Conservation (phyloP, 2,113 vertebrate species). For the Enhydra lutris region DNA sequence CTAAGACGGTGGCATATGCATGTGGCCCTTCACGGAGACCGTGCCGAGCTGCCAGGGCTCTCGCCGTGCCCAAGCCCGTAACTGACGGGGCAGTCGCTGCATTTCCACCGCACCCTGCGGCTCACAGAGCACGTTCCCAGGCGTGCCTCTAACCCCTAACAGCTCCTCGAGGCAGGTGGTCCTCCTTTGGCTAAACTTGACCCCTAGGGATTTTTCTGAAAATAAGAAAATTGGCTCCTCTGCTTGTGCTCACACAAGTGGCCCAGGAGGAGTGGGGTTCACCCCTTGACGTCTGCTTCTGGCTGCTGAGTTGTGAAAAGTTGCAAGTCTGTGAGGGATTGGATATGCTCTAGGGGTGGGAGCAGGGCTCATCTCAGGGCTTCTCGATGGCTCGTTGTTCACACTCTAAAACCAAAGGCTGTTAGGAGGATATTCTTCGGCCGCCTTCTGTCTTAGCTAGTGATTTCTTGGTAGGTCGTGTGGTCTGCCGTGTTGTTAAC, state of each 20-base stretch:
- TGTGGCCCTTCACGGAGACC: not conserved
- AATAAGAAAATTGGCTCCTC: not conserved
- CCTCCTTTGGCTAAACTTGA: not conserved
- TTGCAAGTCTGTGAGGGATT: too few species aligned
- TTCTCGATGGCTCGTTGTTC: not conserved
- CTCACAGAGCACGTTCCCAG: not conserved
- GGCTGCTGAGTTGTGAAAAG: not conserved
- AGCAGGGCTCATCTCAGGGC: not conserved
- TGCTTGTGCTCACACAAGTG: not conserved
- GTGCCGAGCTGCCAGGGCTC: not conserved
- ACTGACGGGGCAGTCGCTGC: not conserved
- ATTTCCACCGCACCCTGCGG: accelerated
- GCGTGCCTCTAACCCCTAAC: not conserved
- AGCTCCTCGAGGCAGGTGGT: not conserved
- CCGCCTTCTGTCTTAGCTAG: not conserved
- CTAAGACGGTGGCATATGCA: not conserved
- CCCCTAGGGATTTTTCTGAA: not conserved
- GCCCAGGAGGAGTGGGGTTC: accelerated
- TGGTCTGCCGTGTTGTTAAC: not conserved
- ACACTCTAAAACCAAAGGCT: not conserved
- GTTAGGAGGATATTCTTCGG: not conserved
- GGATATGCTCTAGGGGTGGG: not conserved
- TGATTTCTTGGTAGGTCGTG: accelerated
- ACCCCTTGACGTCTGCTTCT: not conserved
- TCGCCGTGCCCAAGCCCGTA: not conserved